These are phyloP conservation scores for Egretta garzetta DNA, from an alignment of 2,113 vertebrate species.

Conservation along the genomic window DNA sequence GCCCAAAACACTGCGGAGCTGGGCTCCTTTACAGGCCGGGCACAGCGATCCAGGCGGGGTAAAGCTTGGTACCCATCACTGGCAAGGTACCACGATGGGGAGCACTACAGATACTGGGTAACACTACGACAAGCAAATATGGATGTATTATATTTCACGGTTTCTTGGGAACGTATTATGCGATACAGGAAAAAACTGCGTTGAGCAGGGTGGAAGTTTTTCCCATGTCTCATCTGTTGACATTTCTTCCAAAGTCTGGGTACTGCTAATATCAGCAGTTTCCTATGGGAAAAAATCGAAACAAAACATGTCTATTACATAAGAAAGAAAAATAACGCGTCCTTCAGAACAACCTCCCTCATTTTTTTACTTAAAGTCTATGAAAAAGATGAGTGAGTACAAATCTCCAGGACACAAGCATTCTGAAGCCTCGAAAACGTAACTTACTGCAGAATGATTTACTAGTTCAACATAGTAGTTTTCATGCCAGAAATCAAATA, in stretches of 20 bases:
- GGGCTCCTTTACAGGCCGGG: not conserved
- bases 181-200: not conserved
- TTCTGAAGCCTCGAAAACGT: not conserved
- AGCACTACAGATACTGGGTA: not conserved
- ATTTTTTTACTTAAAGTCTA: not conserved
- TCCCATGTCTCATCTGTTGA: constrained; percentile 24
- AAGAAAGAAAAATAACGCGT: constrained; percentile 15
- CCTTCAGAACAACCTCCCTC: not conserved
- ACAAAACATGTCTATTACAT: not conserved
- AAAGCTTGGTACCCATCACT: not conserved
- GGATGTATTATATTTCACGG: not conserved
- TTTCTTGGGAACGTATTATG: not conserved
- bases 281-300: constrained; percentile 30
- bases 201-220: not conserved
- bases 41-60: not conserved
- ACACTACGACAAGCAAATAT: not conserved
- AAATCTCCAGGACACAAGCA: not conserved
- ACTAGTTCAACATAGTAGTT: not conserved
- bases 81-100: not conserved
- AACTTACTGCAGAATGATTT: not conserved
- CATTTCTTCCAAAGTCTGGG: constrained; percentile 2
- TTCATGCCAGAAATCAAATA: constrained; percentile 1
- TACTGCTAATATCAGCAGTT: constrained; percentile 25
- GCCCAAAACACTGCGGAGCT: not conserved
- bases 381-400: not conserved